These are phyloP conservation scores for Empidonax traillii DNA, from an alignment of 2,113 vertebrate species.

Conservation along the genomic window DNA sequence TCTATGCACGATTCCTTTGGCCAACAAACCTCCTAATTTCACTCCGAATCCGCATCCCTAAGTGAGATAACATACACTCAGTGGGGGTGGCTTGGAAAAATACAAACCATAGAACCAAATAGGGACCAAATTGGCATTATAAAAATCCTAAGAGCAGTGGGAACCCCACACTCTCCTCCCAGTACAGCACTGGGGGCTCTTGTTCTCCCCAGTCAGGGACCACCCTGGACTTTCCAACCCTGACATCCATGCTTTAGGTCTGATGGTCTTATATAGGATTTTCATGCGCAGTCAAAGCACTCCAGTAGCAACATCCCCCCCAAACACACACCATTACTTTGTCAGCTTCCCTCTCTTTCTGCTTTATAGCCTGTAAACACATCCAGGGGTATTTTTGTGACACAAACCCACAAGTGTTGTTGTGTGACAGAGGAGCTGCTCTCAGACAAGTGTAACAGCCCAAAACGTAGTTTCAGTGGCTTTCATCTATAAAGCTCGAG, in stretches of 20 bases:
- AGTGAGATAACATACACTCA: rapidly evolving
- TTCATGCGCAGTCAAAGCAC: neutral
- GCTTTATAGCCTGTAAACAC: neutral
- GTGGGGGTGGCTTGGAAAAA: neutral
- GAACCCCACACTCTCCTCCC: neutral
- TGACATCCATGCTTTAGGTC: rapidly evolving
- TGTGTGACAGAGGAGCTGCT: neutral
- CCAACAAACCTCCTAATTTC: neutral
- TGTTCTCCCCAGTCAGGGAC: neutral
- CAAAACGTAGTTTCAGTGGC: neutral
- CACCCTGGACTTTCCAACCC: neutral
- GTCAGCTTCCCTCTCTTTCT: neutral
- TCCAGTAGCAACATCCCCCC: neutral
- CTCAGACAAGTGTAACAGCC: neutral
- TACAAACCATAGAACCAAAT: rapidly evolving
- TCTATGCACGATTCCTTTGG: neutral
- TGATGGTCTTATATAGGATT: neutral
- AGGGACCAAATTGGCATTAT: neutral
- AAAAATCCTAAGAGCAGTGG: neutral
- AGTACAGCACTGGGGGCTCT: neutral
- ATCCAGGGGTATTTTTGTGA: neutral
- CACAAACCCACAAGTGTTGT: neutral
- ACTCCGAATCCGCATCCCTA: neutral
- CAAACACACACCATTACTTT: neutral
- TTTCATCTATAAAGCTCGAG: neutral